These are phyloP conservation scores for Phoxinus phoxinus DNA, from an alignment of 2,113 vertebrate species.

Conservation along the genomic window DNA sequence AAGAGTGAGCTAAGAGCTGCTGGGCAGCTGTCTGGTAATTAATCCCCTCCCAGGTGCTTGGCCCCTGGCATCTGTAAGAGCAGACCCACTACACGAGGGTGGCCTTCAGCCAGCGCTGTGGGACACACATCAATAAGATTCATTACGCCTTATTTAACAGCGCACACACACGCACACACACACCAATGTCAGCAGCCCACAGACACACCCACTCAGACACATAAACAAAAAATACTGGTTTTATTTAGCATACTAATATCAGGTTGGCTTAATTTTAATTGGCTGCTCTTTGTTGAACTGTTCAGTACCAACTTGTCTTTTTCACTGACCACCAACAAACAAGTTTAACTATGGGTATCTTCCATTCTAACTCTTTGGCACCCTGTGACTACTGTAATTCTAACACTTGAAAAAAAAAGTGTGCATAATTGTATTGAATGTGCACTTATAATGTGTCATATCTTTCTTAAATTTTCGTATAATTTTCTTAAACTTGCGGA, in stretches of 20 bases:
- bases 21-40: constrained; percentile 83
- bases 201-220: constrained; percentile 59
- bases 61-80: constrained; percentile 75
- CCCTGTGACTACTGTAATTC: not conserved
- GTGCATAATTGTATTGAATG: not conserved
- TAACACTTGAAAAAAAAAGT: not conserved
- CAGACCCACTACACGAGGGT: constrained; percentile 62
- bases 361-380: not conserved
- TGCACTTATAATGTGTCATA: not conserved
- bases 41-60: constrained; percentile 75
- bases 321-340: not conserved
- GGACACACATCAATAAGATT: constrained; percentile 70
- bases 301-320: not conserved
- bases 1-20: constrained; percentile 71
- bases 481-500: no score
- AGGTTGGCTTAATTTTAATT: constrained; percentile 40
- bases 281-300: not conserved
- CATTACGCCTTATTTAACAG: constrained; percentile 75
- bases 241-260: constrained; percentile 61
- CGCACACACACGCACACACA: constrained; percentile 20
- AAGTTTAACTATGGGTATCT: not conserved
- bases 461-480: no score
- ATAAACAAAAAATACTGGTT: constrained; percentile 53
- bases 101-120: constrained; percentile 71
- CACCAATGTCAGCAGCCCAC: constrained; percentile 62